A percentile compares a stretch with the other conserved stretches of the same genome.
Conservation (phyloP, 2,113 vertebrate genomes). For the Megaceryle torquata region DNA sequence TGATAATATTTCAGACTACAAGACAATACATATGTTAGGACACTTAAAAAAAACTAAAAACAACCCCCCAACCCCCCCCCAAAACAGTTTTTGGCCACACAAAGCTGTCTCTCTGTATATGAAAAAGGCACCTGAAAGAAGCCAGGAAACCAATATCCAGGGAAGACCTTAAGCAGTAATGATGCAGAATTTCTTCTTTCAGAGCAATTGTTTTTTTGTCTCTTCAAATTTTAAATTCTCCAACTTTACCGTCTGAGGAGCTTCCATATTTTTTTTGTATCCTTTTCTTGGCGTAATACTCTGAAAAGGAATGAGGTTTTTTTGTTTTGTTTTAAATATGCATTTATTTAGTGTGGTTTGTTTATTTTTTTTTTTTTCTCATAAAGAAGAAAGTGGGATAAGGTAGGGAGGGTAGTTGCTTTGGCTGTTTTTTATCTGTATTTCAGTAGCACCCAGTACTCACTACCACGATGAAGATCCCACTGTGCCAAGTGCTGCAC, state of each 20-base stretch:
- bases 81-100: background rate
- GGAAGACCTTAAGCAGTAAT: background rate
- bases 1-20: background rate
- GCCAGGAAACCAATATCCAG: background rate
- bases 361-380: fast-evolving
- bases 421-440: background rate
- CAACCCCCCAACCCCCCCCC: too few species aligned
- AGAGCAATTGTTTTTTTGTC: background rate
- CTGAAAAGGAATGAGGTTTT: background rate
- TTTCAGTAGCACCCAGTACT: background rate
- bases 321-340: fast-evolving
- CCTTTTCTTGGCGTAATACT: background rate
- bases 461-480: background rate
- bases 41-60: background rate
- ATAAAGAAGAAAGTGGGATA: background rate
- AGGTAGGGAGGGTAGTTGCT: background rate
- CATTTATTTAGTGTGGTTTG: background rate
- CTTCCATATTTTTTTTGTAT: fast-evolving
- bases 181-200: background rate
- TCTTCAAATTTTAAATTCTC: background rate
- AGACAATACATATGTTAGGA: background rate
- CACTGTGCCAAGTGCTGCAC: background rate
- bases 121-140: background rate
- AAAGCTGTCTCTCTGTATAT: background rate
- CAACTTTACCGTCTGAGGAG: background rate